phyloP scores from a whole-genome alignment of 2,113 vertebrate genomes.

The Todiramphus chloris region DNA sequence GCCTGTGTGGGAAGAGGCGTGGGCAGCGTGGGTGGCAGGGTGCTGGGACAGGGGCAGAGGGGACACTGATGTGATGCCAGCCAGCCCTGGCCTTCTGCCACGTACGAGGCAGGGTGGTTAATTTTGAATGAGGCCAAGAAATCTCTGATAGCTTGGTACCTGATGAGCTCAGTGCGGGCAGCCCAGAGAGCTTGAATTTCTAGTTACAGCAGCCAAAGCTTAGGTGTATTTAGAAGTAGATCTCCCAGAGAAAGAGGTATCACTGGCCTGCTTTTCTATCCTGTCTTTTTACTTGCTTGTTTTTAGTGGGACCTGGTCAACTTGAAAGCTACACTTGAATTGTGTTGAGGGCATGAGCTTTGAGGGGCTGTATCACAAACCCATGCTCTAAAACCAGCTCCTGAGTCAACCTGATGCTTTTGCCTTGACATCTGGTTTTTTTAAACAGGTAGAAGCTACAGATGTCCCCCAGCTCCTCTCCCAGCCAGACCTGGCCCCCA shows the following conservation, averaged over 20 bases:
- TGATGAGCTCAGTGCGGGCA: rapidly evolving
- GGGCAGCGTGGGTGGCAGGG: not conserved
- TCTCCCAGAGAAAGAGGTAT: not conserved
- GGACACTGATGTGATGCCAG: rapidly evolving
- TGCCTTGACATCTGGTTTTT: not conserved
- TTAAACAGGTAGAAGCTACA: not conserved
- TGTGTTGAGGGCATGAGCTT: not conserved
- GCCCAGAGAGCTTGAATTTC: not conserved
- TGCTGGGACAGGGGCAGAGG: not conserved
- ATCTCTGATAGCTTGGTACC: not conserved
- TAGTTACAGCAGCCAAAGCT: not conserved
- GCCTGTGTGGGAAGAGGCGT: not conserved
- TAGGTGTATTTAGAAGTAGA: not conserved
- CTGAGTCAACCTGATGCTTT: not conserved
- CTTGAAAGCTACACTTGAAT: not conserved
- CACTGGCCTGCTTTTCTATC: not conserved
- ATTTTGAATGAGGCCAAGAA: not conserved
- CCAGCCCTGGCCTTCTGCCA: not conserved
- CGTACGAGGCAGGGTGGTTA: rapidly evolving
- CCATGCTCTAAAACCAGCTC: not conserved
- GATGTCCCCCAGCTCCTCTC: not conserved
- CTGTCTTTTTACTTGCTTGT: not conserved
- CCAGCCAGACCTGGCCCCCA: not conserved
- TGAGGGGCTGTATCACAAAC: not conserved
- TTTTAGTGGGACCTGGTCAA: not conserved